Evolutionary conservation across 2,113 vertebrate species (phyloP).

Genomic region (Lasiurus borealis): DNA sequence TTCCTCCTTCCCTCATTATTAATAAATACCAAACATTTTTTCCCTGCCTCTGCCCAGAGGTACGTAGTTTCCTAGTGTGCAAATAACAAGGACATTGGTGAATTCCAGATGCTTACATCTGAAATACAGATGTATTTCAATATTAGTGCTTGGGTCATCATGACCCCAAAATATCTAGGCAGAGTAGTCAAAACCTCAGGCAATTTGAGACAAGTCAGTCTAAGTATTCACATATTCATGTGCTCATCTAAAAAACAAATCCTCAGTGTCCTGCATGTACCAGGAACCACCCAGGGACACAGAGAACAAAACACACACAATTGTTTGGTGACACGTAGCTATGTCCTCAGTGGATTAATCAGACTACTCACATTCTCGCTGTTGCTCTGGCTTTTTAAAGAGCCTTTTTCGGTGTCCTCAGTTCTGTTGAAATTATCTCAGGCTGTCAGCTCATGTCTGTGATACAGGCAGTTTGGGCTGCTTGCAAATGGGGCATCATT

Average conservation of each 20-base stretch:
- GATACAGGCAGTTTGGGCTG: background rate
- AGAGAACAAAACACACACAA: background rate
- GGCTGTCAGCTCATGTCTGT: background rate
- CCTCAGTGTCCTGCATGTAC: background rate
- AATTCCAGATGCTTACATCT: background rate
- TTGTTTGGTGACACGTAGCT: background rate
- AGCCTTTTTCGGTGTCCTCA: background rate
- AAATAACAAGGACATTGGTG: background rate
- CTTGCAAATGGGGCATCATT: background rate
- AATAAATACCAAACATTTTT: background rate
- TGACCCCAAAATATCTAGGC: background rate
- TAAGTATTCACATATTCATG: background rate
- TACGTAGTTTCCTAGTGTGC: background rate
- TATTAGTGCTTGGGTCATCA: conserved; percentile 2
- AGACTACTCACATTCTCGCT: conserved; percentile 14
- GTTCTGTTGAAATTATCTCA: background rate
- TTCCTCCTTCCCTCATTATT: background rate
- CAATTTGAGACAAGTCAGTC: conserved; percentile 6
- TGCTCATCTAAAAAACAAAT: background rate
- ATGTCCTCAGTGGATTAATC: background rate
- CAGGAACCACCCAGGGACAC: background rate
- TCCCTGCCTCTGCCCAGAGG: background rate
- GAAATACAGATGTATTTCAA: background rate
- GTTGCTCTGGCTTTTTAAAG: conserved; percentile 15
- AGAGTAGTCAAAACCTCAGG: conserved; percentile 22